A percentile compares a stretch with the other conserved stretches of the same genome.
Conservation (phyloP, 2,888 invertebrate genomes). For the Amphipoea lucens region DNA sequence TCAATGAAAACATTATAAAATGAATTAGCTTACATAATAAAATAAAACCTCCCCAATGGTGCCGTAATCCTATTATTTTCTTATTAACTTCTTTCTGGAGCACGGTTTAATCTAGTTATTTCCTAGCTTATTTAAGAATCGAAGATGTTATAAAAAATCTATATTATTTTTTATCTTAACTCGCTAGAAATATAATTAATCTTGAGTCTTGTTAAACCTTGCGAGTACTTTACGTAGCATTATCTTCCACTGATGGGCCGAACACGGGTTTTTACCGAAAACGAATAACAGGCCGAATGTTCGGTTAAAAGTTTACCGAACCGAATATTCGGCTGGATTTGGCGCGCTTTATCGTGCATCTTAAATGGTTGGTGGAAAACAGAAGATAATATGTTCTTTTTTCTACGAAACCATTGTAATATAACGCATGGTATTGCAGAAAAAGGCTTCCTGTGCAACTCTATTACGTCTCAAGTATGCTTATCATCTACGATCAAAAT, state of each 20-base stretch:
- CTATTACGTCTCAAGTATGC: background rate
- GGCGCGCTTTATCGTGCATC: background rate
- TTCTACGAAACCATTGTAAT: background rate
- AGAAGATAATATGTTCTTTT: background rate
- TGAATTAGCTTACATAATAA: conserved; percentile 5
- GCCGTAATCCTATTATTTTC: conserved; percentile 26
- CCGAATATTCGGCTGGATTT: background rate
- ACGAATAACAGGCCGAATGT: background rate
- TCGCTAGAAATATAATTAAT: background rate
- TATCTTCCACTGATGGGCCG: background rate
- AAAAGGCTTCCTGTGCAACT: background rate
- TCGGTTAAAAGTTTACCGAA: background rate
- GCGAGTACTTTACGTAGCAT: background rate
- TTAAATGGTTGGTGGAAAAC: background rate
- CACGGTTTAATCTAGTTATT: conserved; percentile 12
- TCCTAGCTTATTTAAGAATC: background rate
- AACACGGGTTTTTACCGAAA: background rate
- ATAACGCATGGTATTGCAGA: background rate
- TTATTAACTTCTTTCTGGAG: conserved; percentile 12
- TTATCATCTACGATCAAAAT: conserved; percentile 28
- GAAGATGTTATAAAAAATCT: background rate
- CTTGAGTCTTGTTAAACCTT: background rate
- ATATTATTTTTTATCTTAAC: background rate
- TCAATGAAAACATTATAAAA: conserved; percentile 10
- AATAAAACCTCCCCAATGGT: background rate